Evolutionary conservation across 2,797 vertebrate species (phyloP), one percentile per base, ranked within the genome.

Genomic region (Platyrinchus mystaceus): DNA sequence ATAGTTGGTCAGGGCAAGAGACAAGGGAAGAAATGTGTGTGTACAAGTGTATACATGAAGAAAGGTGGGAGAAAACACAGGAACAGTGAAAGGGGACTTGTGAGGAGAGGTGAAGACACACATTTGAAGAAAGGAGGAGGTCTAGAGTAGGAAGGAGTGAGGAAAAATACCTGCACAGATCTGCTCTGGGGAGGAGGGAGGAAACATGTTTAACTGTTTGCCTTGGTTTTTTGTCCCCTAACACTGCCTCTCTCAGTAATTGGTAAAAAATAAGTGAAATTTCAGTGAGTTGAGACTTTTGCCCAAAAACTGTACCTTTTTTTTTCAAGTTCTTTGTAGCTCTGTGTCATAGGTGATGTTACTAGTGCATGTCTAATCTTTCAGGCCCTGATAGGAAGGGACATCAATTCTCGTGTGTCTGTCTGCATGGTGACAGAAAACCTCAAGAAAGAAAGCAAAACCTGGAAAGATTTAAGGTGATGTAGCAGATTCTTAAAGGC

Each of bases 341-440:
- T n/a, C 6, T 78, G 7, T 68, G 23, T 63, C 4, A 3, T 78
- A 89, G 55, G 1, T 75, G 22, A 18, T 60, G 11, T 74, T 77
- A 58, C 24, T 96, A 89, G 94, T 66, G 14, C 39, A 4, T 63
- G 14, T 26, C 52, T 59, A 82, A 46, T 79, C 24, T 91, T 96
- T 73, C 93, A 99, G 99, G 99, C 70, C 99, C 99, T 27, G 99
- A 99, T 89, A 98, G 97, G 93, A 99, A 99, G 97, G 97, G 98
- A 83, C 99, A 99, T 97, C 99, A 99, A 94, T 98, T 99, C 18
- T 99, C 99, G 2, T 99, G 99, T 73, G 99, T 99, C 34, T 99
- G 99, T 97, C 98, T 99, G 74, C 99, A 99, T 75, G 99, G 99
- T 32, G 99, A 99, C 96, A 97, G 99, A 75, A 99, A 99, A 91